Base-by-base conservation (phyloP, 1,140 invertebrate species). In the Macrobrachium nipponense region DNA sequence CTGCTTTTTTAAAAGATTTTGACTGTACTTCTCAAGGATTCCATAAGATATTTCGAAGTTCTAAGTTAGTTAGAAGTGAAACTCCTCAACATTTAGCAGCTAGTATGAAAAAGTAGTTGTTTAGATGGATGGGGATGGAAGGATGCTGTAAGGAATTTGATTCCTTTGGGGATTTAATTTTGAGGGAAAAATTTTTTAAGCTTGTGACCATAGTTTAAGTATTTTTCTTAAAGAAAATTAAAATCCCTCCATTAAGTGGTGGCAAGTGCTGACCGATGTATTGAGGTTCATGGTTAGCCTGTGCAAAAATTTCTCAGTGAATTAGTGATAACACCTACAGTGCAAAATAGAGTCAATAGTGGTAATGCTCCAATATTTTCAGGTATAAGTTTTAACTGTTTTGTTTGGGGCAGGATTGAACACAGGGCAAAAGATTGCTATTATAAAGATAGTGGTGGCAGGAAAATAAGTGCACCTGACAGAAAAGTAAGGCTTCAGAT, bases 171-270 rank as follows among this genome's bases (percentile, higher is more conserved):
- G 66, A 70, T 70, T 12, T 70, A 12, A 12, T 70, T 70, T 12
- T 70, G n/a, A 10, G 66, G 66, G 66, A 70, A 70, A 18, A 70
- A 70, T 70, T 70, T 20, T 8, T 70, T 20, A 10, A n/a, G 66
- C 66, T 12, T 70, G 66, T 70, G 66, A 70, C 36, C n/a, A 70
- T 11, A 27, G 66, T 10, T 70, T 70, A n/a, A 20, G 66, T 10
- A 20, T 70, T 11, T 70, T 70, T 70, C n/a, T 70, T 11, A n/a
- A 70, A n/a, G 36, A 27, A 20, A 20, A 18, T 12, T 20, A 20
- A 12, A 20, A 20, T 11, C n/a, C 10, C 36, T n/a, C 36, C 11
- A 70, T n/a, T 11, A 70, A 70, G 8, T 70, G 10, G 66, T 12
- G 10, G n/a, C 10, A 70, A 27, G 11, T 12, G 66, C 10, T 70